Evolutionary conservation across 1,140 invertebrate species (phyloP), one percentile per base, ranked within the genome.

Genomic region (Drosophila asahinai): DNA sequence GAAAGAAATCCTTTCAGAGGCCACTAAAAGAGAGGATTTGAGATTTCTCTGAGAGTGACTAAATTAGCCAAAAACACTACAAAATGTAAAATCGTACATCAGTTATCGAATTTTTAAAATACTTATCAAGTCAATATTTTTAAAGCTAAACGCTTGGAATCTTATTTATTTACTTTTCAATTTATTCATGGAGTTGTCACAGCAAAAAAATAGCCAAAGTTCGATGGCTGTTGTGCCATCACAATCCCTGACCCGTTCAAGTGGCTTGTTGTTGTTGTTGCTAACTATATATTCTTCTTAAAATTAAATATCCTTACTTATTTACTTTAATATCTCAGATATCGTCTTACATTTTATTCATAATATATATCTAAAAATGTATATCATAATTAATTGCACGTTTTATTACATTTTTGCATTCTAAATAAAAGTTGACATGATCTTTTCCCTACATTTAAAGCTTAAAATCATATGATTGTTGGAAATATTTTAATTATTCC

Each of bases 221-320:
- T 68, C 36, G 36, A 25, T 36, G 12, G 19, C 38, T 33, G 17
- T 27, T 4, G 22, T 38, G 67, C 22, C 67, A 70, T 52, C 38
- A 45, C 67, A 70, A 9, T 45, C n/a, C 47, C 62, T 51, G 66
- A 67, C 65, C 63, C 63, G 64, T 68, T 68, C 67, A 43, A 70
- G 48, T 22, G 19, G 48, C 45, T 72, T 61, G 71, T 43, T 71
- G 77, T 62, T 71, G 68, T 19, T 19, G 1, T 1, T 45, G 27
- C 5, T 66, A 14, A 9, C 1, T 6, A n/a, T 19, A n/a, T 1
- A 14, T 8, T 17, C 33, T 25, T 58, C 22, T 30, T 49, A 11
- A 17, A 15, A 4, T 17, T 22, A 11, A 51, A 71, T 73, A 54
- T 72, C 54, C 14, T 43, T 30, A 38, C 66, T 71, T 71, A 38